Conservation (phyloP, 2,888 invertebrate genomes). For the Liodrosophila aerea region DNA sequence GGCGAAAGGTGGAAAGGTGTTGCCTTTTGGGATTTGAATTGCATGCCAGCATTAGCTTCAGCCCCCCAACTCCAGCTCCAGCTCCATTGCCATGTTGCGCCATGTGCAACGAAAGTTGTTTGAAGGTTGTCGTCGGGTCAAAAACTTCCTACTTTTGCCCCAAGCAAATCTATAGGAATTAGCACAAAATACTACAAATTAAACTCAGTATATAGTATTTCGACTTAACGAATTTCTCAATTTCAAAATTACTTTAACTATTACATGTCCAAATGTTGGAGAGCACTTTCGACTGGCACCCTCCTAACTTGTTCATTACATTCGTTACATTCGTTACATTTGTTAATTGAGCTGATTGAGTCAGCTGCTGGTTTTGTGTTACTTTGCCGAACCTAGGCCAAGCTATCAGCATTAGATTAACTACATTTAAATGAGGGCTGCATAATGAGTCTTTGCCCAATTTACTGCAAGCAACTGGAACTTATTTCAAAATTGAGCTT, state of each 20-base stretch:
- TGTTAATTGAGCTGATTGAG: conserved; percentile 1
- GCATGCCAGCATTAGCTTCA: conserved; percentile 30
- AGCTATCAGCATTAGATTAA: conserved; percentile 18
- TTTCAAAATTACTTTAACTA: too few relatives aligned
- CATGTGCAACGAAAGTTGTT: conserved; percentile 66
- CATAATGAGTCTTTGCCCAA: conserved; percentile 17
- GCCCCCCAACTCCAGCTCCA: too few relatives aligned
- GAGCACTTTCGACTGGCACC: too few relatives aligned
- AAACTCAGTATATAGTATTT: too few relatives aligned
- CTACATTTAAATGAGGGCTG: conserved; percentile 38
- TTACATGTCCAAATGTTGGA: too few relatives aligned
- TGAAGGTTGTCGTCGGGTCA: conserved; percentile 68
- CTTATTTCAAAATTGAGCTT: conserved; percentile 48
- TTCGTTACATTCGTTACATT: too few relatives aligned
- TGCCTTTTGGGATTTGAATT: conserved; percentile 49
- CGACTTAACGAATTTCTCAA: too few relatives aligned
- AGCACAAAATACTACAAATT: too few relatives aligned
- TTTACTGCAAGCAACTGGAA: conserved; percentile 10
- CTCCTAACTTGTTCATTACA: too few relatives aligned
- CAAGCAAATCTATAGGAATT: background rate
- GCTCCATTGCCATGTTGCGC: too few relatives aligned
- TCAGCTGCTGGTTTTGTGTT: background rate
- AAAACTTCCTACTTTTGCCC: conserved; percentile 30
- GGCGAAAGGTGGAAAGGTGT: conserved; percentile 77
- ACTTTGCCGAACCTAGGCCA: background rate